phyloP scores from a whole-genome alignment of 2,113 vertebrate species.

The Cyphomyrus discorhynchus region DNA sequence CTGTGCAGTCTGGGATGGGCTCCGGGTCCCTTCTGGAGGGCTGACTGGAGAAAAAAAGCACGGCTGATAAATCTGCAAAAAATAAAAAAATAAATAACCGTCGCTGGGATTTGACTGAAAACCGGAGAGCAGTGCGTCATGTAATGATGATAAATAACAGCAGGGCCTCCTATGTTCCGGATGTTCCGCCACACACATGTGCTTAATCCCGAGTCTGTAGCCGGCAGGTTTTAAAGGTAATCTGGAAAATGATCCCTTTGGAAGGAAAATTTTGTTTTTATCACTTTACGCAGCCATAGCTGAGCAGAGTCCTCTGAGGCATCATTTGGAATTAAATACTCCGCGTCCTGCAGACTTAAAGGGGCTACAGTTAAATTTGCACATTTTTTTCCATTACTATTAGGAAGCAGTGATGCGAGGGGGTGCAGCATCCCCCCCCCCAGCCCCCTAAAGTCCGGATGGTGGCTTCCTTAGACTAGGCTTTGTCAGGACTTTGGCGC shows the following conservation, averaged over 20 bases:
- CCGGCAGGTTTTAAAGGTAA: slow-evolving; percentile 15
- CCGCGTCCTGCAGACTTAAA: slow-evolving; percentile 13
- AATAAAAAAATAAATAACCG: background rate
- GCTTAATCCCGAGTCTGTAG: background rate
- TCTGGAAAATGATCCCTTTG: slow-evolving; percentile 21
- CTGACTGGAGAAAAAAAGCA: background rate
- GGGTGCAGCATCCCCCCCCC: background rate
- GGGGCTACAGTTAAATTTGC: background rate
- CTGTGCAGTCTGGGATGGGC: background rate
- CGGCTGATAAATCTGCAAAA: background rate
- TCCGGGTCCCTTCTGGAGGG: background rate
- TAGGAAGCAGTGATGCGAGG: background rate
- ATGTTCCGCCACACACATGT: slow-evolving; percentile 11
- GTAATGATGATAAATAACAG: slow-evolving; percentile 3
- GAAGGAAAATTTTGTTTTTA: slow-evolving; percentile 5
- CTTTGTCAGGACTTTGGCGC: background rate
- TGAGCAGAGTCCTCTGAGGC: background rate
- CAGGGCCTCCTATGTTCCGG: background rate
- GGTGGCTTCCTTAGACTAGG: background rate
- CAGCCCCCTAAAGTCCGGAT: background rate
- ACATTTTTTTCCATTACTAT: background rate
- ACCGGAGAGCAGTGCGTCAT: background rate
- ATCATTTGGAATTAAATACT: slow-evolving; percentile 5
- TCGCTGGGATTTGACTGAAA: background rate
- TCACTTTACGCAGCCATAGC: slow-evolving; percentile 6